Percentiles rank a stretch among this genome's conserved stretches.
Evolutionary conservation across 2,888 invertebrate species (phyloP).

Genomic region (Eristalis intricaria): DNA sequence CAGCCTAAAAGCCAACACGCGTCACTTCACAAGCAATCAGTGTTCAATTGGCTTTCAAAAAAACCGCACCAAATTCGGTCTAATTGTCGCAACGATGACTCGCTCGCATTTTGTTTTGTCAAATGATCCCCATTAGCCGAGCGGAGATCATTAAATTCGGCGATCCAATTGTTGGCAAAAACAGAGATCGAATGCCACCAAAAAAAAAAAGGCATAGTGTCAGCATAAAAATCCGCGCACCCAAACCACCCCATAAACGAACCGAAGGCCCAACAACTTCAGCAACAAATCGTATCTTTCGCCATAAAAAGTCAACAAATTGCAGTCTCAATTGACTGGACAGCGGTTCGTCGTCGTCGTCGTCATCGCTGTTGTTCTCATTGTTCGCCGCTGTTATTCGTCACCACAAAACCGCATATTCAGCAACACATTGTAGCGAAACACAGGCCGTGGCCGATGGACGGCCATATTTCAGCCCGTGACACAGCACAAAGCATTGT

Average conservation of each 20-base stretch:
- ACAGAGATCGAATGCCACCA: not conserved
- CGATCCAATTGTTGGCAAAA: not conserved
- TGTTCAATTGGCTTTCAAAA: not conserved
- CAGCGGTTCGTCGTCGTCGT: conserved; percentile 15
- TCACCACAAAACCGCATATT: conserved; percentile 55
- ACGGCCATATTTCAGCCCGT: not conserved
- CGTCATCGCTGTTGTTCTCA: not conserved
- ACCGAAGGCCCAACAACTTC: conserved; percentile 39
- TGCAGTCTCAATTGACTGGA: conserved; percentile 64
- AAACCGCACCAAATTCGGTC: not conserved
- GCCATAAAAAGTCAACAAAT: conserved; percentile 68
- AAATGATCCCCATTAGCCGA: not conserved
- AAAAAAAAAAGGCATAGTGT: not conserved
- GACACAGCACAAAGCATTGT: not conserved
- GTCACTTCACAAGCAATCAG: not conserved
- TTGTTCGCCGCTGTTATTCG: conserved; percentile 7
- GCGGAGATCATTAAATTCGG: not conserved
- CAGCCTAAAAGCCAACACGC: not conserved
- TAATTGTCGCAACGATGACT: not conserved
- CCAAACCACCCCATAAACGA: conserved; percentile 7
- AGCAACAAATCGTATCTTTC: conserved; percentile 48
- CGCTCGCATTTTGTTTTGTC: not conserved
- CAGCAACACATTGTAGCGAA: not conserved
- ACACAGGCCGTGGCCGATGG: not conserved
- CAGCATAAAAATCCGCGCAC: not conserved